Percentiles rank a stretch among this genome's conserved stretches.
Conservation (phyloP, 2,888 invertebrate genomes). For the Ichneumoninae sp. region DNA sequence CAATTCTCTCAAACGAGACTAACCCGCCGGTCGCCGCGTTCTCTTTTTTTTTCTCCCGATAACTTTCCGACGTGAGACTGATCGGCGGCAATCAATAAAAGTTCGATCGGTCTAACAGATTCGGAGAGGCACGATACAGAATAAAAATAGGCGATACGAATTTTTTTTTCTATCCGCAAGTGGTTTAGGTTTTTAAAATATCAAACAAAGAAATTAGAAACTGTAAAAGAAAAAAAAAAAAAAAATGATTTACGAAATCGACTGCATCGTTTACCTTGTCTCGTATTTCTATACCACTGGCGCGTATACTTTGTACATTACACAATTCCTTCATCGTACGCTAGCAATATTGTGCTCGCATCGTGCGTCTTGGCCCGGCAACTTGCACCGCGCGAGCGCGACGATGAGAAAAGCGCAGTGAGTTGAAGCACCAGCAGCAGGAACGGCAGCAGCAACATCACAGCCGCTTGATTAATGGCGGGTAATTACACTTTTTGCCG, state of each 20-base stretch:
- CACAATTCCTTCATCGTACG: background rate
- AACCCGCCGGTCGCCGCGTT: background rate
- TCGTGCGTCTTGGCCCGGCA: constrained; percentile 40
- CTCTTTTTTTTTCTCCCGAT: constrained; percentile 39
- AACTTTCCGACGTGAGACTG: constrained; percentile 45
- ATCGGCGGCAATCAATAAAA: constrained; percentile 52
- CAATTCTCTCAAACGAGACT: constrained; percentile 64
- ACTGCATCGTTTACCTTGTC: background rate
- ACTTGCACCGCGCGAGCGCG: constrained; percentile 33
- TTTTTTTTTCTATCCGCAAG: background rate
- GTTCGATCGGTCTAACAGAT: constrained; percentile 28
- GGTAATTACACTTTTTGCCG: constrained; percentile 81
- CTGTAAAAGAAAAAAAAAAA: background rate
- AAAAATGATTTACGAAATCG: background rate
- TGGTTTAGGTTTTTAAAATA: background rate
- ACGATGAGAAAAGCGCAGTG: constrained; percentile 47
- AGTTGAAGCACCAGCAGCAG: constrained; percentile 60
- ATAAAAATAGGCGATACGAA: background rate
- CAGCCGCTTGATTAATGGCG: constrained; percentile 80
- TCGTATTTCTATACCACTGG: background rate
- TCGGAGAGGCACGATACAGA: background rate
- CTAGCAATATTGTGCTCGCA: constrained; percentile 1
- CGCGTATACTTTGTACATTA: background rate
- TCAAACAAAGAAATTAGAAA: background rate
- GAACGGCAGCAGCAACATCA: constrained; percentile 60